Percentiles rank a stretch among this genome's conserved stretches.
Evolutionary conservation across 2,797 vertebrate species (phyloP).

Genomic region (Margarornis squamiger): DNA sequence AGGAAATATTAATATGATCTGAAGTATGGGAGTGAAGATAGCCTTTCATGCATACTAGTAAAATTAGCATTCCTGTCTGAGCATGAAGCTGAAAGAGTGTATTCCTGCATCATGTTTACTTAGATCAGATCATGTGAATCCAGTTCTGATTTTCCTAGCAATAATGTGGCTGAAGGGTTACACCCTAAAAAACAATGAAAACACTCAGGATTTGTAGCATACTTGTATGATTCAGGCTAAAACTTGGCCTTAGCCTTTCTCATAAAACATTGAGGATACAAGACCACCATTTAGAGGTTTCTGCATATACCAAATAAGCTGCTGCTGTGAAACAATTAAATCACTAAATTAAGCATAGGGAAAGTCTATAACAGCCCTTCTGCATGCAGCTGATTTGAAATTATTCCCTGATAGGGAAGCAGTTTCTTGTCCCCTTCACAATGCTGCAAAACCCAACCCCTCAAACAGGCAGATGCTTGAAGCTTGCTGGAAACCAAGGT

Average conservation of each 20-base stretch:
- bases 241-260: neutral
- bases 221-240: neutral
- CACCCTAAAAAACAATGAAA: slow-evolving; percentile 4
- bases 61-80: neutral
- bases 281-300: neutral
- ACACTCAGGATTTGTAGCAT: neutral
- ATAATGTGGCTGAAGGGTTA: neutral
- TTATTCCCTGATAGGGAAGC: neutral
- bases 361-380: neutral
- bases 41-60: neutral
- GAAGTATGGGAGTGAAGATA: neutral
- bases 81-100: neutral
- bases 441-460: neutral
- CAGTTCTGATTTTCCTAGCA: neutral
- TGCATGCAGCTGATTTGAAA: neutral
- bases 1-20: neutral
- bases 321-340: neutral
- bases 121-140: neutral
- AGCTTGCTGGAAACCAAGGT: neutral
- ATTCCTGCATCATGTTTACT: slow-evolving; percentile 22
- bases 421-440: neutral
- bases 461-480: neutral
- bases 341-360: neutral
- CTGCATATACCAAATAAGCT: neutral
- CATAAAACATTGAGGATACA: neutral